Base-by-base conservation (phyloP, 2,113 vertebrate species). In the Corynorhinus townsendii region DNA sequence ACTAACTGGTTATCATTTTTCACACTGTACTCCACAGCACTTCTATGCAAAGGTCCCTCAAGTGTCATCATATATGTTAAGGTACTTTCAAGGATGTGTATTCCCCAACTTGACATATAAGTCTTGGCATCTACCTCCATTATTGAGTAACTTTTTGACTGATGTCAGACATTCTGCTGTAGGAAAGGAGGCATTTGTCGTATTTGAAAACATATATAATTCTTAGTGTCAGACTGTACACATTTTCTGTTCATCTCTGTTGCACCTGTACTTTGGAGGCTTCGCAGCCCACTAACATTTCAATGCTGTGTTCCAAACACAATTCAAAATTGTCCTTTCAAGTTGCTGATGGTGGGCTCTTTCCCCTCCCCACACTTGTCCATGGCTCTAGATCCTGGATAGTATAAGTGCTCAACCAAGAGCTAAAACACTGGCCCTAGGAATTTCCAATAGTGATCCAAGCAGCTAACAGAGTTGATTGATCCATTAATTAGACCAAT, bases 121-220 rank as follows among this genome's bases (percentile, higher is more conserved):
- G 35, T 47, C 73, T 28, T 40, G 87, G 15, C 19, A 73, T 64
- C 73, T 68, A 54, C 16, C 9, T 91, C 38, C 68, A 90, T 80
- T 95, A 56, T 66, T 24, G 38, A 79, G 15, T 84, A 85, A 92
- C 33, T 86, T 73, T 90, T 75, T 85, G 81, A 92, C 8, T 76
- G 49, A 90, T 90, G 45, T 72, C 52, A 93, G 35, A 56, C 20
- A 85, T 72, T 87, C 49, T 93, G 35, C n/a, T 71, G 1, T 52
- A 87, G 49, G 93, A 88, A 87, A 69, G 30, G 8, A 64, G 2
- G 52, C n/a, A 84, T 59, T 56, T 92, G 30, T 92, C 28, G 15
- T 12, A 77, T 95, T 76, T 75, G 59, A 91, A 88, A 76, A 54
- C 11, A 56, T 96, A 19, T 49, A 40, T 82, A 91, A 72, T 91